These are phyloP conservation scores for Lepidurus couesii DNA, from an alignment of 1,140 invertebrate genomes.

Conservation along the genomic window DNA sequence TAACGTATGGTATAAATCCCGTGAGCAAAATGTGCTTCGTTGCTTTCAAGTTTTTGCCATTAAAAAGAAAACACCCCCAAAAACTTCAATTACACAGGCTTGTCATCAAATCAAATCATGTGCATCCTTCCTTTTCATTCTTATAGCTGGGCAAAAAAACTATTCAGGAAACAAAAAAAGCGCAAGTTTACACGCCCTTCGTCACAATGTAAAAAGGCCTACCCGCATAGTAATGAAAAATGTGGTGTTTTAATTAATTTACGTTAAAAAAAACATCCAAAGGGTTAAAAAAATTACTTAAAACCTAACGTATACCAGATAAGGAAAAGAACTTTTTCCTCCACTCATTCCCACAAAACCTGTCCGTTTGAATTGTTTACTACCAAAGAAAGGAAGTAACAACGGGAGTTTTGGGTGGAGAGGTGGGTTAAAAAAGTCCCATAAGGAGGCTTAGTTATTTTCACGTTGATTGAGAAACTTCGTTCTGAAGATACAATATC, in stretches of 20 bases:
- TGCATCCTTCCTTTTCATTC: too few relatives aligned
- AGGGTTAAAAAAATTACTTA: background rate
- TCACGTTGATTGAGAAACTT: background rate
- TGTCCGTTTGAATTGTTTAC: background rate
- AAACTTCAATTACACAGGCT: background rate
- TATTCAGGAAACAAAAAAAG: background rate
- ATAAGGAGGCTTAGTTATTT: background rate
- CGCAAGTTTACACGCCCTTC: background rate
- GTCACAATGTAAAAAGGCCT: background rate
- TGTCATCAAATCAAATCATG: background rate
- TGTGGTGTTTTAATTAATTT: background rate
- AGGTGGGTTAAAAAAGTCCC: background rate
- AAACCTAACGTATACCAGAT: constrained; percentile 11
- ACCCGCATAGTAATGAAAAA: background rate
- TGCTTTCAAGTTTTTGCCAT: background rate
- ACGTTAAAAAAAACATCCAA: background rate
- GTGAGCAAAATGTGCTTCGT: constrained; percentile 6
- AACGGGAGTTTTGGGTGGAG: background rate
- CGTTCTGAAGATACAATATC: background rate
- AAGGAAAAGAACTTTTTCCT: background rate
- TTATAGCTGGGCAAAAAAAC: too few relatives aligned
- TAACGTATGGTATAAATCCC: background rate
- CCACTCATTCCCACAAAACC: background rate
- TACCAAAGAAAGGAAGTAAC: background rate
- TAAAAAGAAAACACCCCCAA: background rate